Conservation (phyloP, 2,797 vertebrate species). For the Yasuhikotakia modesta region DNA sequence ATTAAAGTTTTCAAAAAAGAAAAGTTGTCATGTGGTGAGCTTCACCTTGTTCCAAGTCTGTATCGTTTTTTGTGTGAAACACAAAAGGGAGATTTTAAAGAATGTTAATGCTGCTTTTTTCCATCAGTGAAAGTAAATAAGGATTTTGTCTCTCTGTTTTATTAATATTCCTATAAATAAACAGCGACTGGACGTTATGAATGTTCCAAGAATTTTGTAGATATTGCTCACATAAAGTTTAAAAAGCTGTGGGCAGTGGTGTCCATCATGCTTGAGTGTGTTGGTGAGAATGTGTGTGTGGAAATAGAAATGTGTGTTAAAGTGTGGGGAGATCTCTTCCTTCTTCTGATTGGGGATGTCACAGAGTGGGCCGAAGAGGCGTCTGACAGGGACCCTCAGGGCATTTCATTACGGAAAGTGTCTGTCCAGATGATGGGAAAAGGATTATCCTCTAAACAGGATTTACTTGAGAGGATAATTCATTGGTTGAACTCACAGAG, state of each 20-base stretch:
- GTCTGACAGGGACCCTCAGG: conserved; percentile 71
- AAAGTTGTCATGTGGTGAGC: background rate
- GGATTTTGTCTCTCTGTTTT: too few species aligned
- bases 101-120: background rate
- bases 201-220: background rate
- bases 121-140: too few species aligned
- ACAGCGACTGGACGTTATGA: too few species aligned
- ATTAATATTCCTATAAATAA: too few species aligned
- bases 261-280: conserved; percentile 14
- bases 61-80: background rate
- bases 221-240: conserved; percentile 13
- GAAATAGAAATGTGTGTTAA: conserved; percentile 22
- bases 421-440: conserved; percentile 83
- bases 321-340: conserved; percentile 15
- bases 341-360: conserved; percentile 62
- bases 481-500: conserved; percentile 80
- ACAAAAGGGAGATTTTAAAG: background rate
- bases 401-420: conserved; percentile 85
- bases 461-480: conserved; percentile 85
- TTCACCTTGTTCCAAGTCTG: background rate
- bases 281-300: conserved; percentile 3
- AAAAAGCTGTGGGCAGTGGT: conserved; percentile 6
- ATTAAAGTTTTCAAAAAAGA: background rate
- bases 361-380: conserved; percentile 61
- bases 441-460: conserved; percentile 84